Conservation (phyloP, 2,113 vertebrate genomes). For the Noturus placidus region DNA sequence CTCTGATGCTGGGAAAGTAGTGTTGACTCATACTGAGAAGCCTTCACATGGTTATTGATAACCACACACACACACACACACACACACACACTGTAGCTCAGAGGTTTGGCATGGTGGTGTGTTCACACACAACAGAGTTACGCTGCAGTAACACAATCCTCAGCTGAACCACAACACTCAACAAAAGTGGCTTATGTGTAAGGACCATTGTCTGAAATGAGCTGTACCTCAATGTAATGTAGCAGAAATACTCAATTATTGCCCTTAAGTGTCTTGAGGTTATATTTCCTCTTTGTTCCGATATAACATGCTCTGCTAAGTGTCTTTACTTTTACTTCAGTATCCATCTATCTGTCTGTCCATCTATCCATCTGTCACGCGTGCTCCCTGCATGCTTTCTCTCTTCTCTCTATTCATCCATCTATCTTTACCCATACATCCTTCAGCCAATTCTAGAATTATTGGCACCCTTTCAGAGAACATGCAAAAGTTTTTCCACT, state of each 20-base stretch:
- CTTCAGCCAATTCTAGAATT: background rate
- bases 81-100: background rate
- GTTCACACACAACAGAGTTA: constrained; percentile 16
- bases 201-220: background rate
- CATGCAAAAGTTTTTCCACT: background rate
- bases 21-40: background rate
- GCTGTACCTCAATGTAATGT: background rate
- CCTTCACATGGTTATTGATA: constrained; percentile 3
- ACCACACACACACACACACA: constrained; percentile 12
- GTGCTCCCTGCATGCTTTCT: background rate
- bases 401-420: background rate
- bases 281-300: background rate
- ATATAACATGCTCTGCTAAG: background rate
- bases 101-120: constrained; percentile 33
- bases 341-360: background rate
- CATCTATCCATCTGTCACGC: background rate
- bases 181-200: constrained; percentile 30
- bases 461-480: background rate
- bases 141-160: constrained; percentile 22
- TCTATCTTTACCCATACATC: background rate
- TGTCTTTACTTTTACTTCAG: background rate
- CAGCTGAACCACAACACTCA: constrained; percentile 34
- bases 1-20: constrained; percentile 9
- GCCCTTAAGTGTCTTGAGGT: background rate
- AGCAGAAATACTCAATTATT: background rate